These are phyloP conservation scores for Ochropleura leucogaster DNA, from an alignment of 2,888 invertebrate species.

Conservation along the genomic window DNA sequence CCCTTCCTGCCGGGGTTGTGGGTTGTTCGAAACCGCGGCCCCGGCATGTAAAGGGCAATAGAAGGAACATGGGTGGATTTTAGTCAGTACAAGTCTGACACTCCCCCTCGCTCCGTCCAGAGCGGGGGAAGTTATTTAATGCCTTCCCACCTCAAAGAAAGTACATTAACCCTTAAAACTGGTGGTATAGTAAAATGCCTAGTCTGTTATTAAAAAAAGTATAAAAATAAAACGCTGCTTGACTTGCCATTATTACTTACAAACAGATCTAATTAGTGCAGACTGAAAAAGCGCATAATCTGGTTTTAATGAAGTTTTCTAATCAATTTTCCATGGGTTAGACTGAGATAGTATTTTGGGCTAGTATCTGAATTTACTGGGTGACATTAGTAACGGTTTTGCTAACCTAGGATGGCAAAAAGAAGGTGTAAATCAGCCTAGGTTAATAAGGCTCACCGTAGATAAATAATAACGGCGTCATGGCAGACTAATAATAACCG, in stretches of 20 bases:
- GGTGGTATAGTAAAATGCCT: not conserved
- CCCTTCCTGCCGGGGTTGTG: no score
- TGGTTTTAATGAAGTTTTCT: conserved; percentile 35
- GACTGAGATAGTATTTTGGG: conserved; percentile 12
- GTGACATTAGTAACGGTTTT: conserved; percentile 24
- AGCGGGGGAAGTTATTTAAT: no score
- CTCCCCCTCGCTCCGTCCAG: no score
- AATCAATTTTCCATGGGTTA: conserved; percentile 39
- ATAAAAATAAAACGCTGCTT: not conserved
- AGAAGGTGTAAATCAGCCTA: no score
- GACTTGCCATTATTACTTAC: not conserved
- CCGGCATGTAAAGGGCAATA: no score
- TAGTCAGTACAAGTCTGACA: no score
- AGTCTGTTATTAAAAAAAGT: not conserved
- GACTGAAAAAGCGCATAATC: conserved; percentile 34
- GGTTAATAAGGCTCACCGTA: not conserved
- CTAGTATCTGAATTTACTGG: conserved; percentile 20
- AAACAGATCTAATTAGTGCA: conserved; percentile 16
- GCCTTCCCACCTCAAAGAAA: no score
- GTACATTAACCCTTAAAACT: not conserved
- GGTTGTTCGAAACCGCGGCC: no score
- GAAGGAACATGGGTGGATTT: no score
- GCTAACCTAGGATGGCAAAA: not conserved
- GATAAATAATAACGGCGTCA: no score
- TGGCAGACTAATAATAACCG: not conserved